phyloP scores from a whole-genome alignment of 2,797 vertebrate species.

The Gymnocypris eckloni region DNA sequence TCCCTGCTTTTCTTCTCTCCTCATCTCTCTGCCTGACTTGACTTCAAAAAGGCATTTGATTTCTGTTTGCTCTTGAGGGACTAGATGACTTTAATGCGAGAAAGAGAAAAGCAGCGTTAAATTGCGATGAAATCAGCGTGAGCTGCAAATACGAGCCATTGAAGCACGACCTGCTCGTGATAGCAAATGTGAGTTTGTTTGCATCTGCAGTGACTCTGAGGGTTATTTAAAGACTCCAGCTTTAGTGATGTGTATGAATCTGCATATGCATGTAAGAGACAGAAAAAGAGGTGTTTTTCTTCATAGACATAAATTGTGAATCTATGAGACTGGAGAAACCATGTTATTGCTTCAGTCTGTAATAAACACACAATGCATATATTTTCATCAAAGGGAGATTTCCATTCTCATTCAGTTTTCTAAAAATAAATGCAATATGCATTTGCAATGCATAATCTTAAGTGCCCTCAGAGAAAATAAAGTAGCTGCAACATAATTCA shows the following conservation, averaged over 20 bases:
- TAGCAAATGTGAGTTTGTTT: slow-evolving; percentile 33
- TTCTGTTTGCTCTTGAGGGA: slow-evolving; percentile 56
- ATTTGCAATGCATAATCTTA: slow-evolving; percentile 14
- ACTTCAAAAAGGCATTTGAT: slow-evolving; percentile 61
- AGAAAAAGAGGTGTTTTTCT: slow-evolving; percentile 10
- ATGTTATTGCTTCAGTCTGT: not conserved
- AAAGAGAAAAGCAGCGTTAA: slow-evolving; percentile 51
- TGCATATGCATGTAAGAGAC: not conserved
- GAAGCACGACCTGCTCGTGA: slow-evolving; percentile 7
- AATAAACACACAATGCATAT: not conserved
- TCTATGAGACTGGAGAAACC: not conserved
- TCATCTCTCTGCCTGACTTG: slow-evolving; percentile 41
- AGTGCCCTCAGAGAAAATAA: slow-evolving; percentile 19
- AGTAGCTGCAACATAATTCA: slow-evolving; percentile 38
- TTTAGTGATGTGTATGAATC: slow-evolving; percentile 8
- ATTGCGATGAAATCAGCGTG: slow-evolving; percentile 58
- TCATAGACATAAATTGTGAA: slow-evolving; percentile 2
- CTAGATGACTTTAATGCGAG: slow-evolving; percentile 63
- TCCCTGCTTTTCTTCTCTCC: not conserved
- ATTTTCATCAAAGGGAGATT: slow-evolving; percentile 26
- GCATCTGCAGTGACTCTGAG: slow-evolving; percentile 16
- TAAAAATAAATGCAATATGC: slow-evolving; percentile 30
- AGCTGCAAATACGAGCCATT: slow-evolving; percentile 32
- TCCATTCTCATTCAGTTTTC: not conserved
- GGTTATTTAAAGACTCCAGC: slow-evolving; percentile 44